These are phyloP conservation scores for Emydoidea blandingii DNA, from an alignment of 2,797 vertebrate species.

Conservation along the genomic window DNA sequence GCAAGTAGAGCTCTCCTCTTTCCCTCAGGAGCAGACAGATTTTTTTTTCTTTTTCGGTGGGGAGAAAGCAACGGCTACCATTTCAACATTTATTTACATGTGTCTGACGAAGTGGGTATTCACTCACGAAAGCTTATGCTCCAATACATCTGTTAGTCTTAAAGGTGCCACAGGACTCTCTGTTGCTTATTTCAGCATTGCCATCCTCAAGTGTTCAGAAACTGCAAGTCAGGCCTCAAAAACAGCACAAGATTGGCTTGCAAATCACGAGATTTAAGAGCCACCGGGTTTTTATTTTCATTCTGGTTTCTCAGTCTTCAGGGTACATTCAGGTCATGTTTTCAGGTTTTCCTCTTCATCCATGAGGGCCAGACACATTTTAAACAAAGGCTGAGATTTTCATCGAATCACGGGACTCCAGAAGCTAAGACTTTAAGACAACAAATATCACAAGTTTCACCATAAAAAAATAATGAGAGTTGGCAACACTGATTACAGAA, in stretches of 20 bases:
- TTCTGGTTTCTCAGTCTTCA: background rate
- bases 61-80: background rate
- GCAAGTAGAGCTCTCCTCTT: background rate
- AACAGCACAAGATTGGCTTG: background rate
- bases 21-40: background rate
- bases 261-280: background rate
- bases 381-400: background rate
- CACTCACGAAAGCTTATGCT: no score
- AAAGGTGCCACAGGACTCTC: no score
- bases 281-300: background rate
- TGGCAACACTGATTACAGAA: background rate
- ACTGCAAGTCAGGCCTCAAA: background rate
- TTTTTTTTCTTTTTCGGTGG: background rate
- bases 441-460: background rate
- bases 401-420: background rate
- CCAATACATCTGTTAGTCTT: no score
- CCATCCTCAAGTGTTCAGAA: background rate
- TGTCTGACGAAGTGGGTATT: no score
- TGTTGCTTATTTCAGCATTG: background rate
- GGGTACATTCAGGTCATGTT: background rate
- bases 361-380: background rate
- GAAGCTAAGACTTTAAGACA: background rate
- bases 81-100: background rate
- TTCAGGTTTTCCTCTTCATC: background rate
- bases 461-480: background rate